Evolutionary conservation across 1,140 invertebrate genomes (phyloP), one percentile per base, ranked within the genome.

Genomic region (Euura lappo): DNA sequence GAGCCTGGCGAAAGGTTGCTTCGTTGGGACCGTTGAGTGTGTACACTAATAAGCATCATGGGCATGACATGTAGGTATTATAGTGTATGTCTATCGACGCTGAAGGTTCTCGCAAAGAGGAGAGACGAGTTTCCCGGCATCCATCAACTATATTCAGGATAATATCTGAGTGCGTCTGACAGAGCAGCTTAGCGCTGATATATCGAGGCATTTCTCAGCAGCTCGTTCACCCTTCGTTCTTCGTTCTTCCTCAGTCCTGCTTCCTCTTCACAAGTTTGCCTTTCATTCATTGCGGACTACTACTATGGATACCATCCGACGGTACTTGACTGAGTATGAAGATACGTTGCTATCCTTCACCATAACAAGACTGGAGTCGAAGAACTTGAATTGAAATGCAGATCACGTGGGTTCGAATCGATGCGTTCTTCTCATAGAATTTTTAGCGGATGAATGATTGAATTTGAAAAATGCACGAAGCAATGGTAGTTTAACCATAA

Each of bases 181-280:
- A 73, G 76, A 75, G 74, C 77, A 72, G 75, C 74, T 77, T 75
- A 78, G 76, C 75, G 74, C 74, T 81, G 79, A 81, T 81, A 76
- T 79, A 81, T 80, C 74, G 76, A 72, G 72, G 67, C 77, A 81
- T 81, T 81, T 81, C 77, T 80, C 80, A 79, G 71, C 68, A 65
- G 43, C 65, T 45, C 47, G 44, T 73, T 2, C 44, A 13, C 42
- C 66, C 69, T 72, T 72, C 70, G 72, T 43, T 43, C 44, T 74
- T 75, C 71, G 47, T 51, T 51, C 47, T 60, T 60, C 51, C 51
- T 60, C 13, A 28, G 51, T n/a, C 51, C 51, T 60, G 10, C 51
- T 8, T 60, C 51, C 51, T 60, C 13, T n/a, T n/a, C 51, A 8
- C 3, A 3, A n/a, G 51, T 6, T 60, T 60, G 51, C 51, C 51